Conservation (phyloP, 1,140 invertebrate genomes). For the Ctenoplectra terminalis region DNA sequence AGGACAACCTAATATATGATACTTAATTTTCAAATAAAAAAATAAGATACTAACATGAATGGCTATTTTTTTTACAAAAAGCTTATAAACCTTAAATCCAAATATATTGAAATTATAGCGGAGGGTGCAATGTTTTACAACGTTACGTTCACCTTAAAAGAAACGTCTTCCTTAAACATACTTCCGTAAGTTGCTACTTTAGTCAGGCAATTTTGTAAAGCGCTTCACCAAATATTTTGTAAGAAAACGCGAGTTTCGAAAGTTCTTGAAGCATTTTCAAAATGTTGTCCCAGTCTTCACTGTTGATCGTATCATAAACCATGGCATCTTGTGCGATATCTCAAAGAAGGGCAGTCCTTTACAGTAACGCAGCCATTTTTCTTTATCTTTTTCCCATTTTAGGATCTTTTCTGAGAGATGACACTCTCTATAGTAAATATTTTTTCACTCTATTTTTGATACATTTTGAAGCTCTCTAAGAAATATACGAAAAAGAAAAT, state of each 20-base stretch:
- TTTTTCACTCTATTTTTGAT: no score
- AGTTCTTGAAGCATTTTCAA: conserved; percentile 3
- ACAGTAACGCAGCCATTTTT: no score
- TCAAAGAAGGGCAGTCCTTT: no score
- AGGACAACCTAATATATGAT: no score
- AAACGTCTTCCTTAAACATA: conserved; percentile 5
- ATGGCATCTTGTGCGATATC: neutral
- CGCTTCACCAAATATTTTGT: conserved; percentile 17
- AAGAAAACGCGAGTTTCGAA: conserved; percentile 9
- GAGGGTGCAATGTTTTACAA: neutral
- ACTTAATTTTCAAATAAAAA: no score
- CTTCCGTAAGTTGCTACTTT: neutral
- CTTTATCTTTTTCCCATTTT: no score
- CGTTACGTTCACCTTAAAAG: neutral
- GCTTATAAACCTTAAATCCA: neutral
- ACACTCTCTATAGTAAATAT: no score
- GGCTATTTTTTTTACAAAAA: neutral
- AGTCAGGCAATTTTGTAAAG: conserved; percentile 3
- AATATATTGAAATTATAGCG: neutral
- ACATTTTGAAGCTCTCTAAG: no score
- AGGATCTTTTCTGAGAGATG: no score
- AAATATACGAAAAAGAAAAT: no score
- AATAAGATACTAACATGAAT: neutral
- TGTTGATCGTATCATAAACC: neutral
- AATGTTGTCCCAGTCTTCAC: neutral